Conservation (phyloP, 2,797 vertebrate species). For the Paguma larvata region DNA sequence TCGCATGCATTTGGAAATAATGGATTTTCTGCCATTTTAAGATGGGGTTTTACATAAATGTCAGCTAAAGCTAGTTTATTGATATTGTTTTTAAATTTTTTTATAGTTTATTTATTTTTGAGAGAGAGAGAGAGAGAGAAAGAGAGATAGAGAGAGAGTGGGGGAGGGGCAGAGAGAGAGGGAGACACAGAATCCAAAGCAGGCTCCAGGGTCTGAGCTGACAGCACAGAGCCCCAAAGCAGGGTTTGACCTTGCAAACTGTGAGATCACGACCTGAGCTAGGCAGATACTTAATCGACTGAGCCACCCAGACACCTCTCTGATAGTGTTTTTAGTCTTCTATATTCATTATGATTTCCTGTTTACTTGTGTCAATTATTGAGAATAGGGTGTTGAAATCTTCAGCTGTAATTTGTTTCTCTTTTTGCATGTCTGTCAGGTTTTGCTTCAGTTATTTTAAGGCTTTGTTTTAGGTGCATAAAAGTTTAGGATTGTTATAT, state of each 20-base stretch:
- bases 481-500: not conserved
- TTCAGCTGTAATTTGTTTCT: not conserved
- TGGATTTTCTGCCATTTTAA: not conserved
- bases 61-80: not conserved
- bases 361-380: not conserved
- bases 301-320: not conserved
- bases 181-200: too few relatives aligned
- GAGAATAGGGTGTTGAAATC: not conserved
- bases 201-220: too few relatives aligned
- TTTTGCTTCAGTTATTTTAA: not conserved
- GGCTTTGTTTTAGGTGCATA: not conserved
- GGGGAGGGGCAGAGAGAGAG: too few relatives aligned
- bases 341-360: not conserved
- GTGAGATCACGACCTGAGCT: too few relatives aligned
- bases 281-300: too few relatives aligned
- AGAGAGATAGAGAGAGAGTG: too few relatives aligned
- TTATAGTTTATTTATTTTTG: too few relatives aligned
- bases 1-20: not conserved
- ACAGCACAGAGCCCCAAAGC: too few relatives aligned
- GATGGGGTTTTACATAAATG: not conserved
- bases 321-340: not conserved
- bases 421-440: not conserved
- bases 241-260: too few relatives aligned
- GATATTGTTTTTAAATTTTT: not conserved
- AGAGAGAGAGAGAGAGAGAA: too few relatives aligned